Conservation (phyloP, 2,113 vertebrate genomes). For the Patagioenas fasciata region DNA sequence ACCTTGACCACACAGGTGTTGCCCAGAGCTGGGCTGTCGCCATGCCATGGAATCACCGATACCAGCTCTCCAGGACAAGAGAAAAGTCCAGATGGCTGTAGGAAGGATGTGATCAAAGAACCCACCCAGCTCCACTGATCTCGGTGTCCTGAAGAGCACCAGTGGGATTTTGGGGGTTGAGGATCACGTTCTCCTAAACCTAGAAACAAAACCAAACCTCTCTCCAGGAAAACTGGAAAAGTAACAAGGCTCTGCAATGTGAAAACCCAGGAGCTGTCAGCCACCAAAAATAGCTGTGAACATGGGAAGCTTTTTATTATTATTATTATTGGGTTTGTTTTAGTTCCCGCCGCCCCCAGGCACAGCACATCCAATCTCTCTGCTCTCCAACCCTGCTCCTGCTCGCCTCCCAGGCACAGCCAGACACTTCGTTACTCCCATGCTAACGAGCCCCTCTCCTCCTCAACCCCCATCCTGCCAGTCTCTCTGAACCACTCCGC, state of each 20-base stretch:
- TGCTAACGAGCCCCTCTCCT: background rate
- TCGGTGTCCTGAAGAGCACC: background rate
- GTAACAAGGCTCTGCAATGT: background rate
- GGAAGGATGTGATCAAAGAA: background rate
- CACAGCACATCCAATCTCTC: background rate
- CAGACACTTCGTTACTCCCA: background rate
- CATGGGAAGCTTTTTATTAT: background rate
- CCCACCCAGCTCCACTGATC: background rate
- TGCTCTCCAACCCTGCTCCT: background rate
- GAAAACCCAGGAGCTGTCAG: background rate
- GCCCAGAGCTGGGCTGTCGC: background rate
- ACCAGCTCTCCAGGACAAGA: background rate
- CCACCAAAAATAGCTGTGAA: background rate
- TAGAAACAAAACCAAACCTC: background rate
- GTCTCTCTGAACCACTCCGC: background rate
- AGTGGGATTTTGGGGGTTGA: background rate
- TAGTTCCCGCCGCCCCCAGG: background rate
- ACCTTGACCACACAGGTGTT: background rate
- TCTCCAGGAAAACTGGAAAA: background rate
- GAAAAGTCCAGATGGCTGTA: rapidly evolving
- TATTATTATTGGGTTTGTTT: background rate
- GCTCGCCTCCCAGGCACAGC: background rate
- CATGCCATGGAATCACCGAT: background rate
- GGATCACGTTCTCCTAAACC: background rate
- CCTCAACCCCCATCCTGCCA: background rate